Evolutionary conservation across 2,113 vertebrate species (phyloP), one percentile per base, ranked within the genome.

Genomic region (Marcusenius ussheri): DNA sequence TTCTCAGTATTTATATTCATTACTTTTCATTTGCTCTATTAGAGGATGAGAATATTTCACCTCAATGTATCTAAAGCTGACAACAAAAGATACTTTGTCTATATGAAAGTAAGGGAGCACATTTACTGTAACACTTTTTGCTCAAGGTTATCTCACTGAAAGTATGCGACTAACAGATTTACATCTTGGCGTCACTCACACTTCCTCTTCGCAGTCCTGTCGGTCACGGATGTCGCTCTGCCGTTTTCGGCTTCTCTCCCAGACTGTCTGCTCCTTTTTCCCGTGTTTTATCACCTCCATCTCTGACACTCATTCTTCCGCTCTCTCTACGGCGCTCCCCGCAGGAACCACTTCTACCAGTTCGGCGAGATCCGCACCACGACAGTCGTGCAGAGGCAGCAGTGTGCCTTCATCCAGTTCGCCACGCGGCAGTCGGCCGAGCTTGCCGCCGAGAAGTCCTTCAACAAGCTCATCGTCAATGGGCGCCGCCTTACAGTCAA

Each of bases 401-500:
- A 99, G 45, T 99, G 98, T 87, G 98, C 98, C 21, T 99, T 99
- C 92, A 99, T 99, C 93, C 98, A 99, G 96, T 99, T 99, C 89
- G 98, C 98, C 89, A 98, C 98, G 0, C 94, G 98, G 0, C 97
- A 97, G 88, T 93, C 98, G 3, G 98, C 98, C 0, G 98, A 99
- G 90, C 96, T 96, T 70, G 98, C 98, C 17, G 98, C 98, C 0
- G 98, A 99, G 94, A 99, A 99, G 93, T 99, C 98, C 58, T 99
- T 99, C 93, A 99, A 99, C 93, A 99, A 99, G 89, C 96, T 99
- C 88, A 99, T 99, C 56, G 97, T 99, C 91, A 98, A 98, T 0
- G 98, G 98, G 11, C 97, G 98, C 31, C 96, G 98, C 53, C 98
- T 99, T 85, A 99, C 99, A 0, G 98, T 99, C 92, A 99, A 99